Base-by-base conservation (phyloP, 1,140 invertebrate species). In the Penaeus japonicus region DNA sequence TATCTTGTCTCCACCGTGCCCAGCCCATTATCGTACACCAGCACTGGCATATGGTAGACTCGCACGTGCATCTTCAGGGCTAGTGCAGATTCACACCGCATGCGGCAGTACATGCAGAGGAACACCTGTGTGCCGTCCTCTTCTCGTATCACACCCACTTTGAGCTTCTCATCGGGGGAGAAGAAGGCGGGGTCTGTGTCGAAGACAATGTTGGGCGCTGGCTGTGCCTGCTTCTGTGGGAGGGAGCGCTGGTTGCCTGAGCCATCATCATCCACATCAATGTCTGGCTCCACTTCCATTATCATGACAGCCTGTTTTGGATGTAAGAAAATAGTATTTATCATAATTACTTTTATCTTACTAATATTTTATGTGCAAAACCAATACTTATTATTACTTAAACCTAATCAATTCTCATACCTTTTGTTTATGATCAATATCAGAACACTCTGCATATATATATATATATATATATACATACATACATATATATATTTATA, bases 281-380 rank as follows among this genome's bases (percentile, higher is more conserved):
- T 90, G 75, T 90, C 89, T 22, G 89, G 89, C 65, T 90, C 89
- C 7, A 90, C 89, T 53, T 90, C 89, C 89, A 90, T 87, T 54
- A 90, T 90, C 81, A 88, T 90, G 20, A 90, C 89, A 24, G 83
- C 78, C 89, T 90, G 85, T 59, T 20, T 81, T 10, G 15, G n/a
- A 24, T 27, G 22, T 59, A 57, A 62, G 27, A 18, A 53, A 84
- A 39, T n/a, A n/a, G n/a, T n/a, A n/a, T n/a, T n/a, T n/a, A n/a
- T n/a, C n/a, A n/a, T n/a, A n/a, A n/a, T n/a, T n/a, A n/a, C n/a
- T n/a, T n/a, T n/a, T n/a, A n/a, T n/a, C n/a, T n/a, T n/a, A n/a
- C n/a, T n/a, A n/a, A n/a, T n/a, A n/a, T n/a, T n/a, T n/a, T n/a
- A n/a, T n/a, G n/a, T n/a, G n/a, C n/a, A n/a, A n/a, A n/a, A n/a